Percentiles rank a stretch among this genome's conserved stretches.
phyloP scores from a whole-genome alignment of 2,113 vertebrate genomes.

The Ancistrus triradiatus region DNA sequence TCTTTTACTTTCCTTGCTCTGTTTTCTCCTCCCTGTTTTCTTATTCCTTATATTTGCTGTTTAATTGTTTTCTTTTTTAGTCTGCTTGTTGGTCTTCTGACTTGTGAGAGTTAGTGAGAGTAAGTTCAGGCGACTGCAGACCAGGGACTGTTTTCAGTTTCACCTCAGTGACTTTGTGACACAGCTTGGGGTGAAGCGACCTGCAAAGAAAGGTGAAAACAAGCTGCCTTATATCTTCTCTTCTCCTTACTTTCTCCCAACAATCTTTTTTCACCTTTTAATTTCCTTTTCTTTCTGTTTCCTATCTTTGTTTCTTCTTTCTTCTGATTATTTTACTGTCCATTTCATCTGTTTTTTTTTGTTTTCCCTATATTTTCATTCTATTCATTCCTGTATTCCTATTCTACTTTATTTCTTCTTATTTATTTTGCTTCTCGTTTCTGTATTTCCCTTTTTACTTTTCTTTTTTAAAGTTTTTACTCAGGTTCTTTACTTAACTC shows the following conservation, averaged over 20 bases:
- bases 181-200: too few species aligned
- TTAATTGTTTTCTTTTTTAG: too few species aligned
- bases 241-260: too few species aligned
- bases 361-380: not conserved
- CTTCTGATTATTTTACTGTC: not conserved
- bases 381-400: not conserved
- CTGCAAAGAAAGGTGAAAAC: too few species aligned
- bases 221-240: not conserved
- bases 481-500: not conserved
- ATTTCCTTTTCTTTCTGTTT: not conserved
- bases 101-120: conserved; percentile 72
- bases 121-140: too few species aligned
- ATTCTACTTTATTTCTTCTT: conserved; percentile 14
- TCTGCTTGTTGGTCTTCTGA: conserved; percentile 55
- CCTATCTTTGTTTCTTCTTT: not conserved
- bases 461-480: not conserved
- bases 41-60: too few species aligned
- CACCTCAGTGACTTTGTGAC: too few species aligned
- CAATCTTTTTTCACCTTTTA: not conserved
- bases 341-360: not conserved
- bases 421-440: conserved; percentile 14
- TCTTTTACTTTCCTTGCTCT: not conserved
- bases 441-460: not conserved
- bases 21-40: too few species aligned
- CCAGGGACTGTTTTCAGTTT: too few species aligned